Evolutionary conservation across 2,888 invertebrate species (phyloP).

Genomic region (Gnatocerus cornutus): DNA sequence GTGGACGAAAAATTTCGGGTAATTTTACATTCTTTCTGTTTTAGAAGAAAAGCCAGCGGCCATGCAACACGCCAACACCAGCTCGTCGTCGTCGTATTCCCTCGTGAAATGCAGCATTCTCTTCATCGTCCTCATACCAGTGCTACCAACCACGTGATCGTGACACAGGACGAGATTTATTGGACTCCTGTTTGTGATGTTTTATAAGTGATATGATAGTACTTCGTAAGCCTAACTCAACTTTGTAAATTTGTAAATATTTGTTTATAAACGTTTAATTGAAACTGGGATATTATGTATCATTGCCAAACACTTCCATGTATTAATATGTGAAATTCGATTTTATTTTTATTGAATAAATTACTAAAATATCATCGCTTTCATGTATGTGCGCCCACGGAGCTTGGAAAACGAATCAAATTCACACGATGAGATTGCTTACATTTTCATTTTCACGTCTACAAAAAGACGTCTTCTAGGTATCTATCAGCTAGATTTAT

Average conservation of each 20-base stretch:
- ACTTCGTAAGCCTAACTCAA: constrained; percentile 48
- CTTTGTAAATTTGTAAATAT: constrained; percentile 62
- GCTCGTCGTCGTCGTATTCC: constrained; percentile 61
- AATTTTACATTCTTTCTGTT: constrained; percentile 57
- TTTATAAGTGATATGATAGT: constrained; percentile 53
- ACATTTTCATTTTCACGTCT: constrained; percentile 19
- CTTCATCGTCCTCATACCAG: constrained; percentile 57
- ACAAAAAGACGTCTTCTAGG: constrained; percentile 12
- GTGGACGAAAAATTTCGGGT: constrained; percentile 31
- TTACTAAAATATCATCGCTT: constrained; percentile 19
- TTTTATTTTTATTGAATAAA: constrained; percentile 62
- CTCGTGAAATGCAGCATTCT: constrained; percentile 61
- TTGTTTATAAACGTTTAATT: constrained; percentile 50
- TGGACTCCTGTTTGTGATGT: constrained; percentile 49
- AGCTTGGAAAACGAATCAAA: neutral
- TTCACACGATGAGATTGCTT: constrained; percentile 13
- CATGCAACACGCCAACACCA: constrained; percentile 81
- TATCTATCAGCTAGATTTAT: constrained; percentile 16
- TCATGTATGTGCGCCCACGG: neutral
- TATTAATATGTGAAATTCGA: constrained; percentile 53
- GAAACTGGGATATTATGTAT: constrained; percentile 37
- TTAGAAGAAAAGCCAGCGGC: constrained; percentile 83
- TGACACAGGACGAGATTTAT: constrained; percentile 38
- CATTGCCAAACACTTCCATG: constrained; percentile 60
- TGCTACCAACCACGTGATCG: constrained; percentile 60